These are phyloP conservation scores for Diogma glabrata DNA, from an alignment of 2,888 invertebrate species.

Conservation along the genomic window DNA sequence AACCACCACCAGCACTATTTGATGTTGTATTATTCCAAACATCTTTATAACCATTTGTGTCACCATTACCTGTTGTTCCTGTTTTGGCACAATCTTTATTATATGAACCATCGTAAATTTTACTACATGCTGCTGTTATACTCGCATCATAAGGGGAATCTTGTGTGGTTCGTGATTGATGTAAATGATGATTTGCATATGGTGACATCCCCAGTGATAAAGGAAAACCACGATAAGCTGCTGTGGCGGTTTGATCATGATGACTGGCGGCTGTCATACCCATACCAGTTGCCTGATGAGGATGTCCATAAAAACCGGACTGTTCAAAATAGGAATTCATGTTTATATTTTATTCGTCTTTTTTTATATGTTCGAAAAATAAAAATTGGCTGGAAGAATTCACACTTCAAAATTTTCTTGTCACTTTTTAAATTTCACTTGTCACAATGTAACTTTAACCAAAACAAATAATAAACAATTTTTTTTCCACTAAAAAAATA, in stretches of 20 bases:
- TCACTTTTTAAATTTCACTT: neutral
- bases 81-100: constrained; percentile 69
- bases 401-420: constrained; percentile 3
- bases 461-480: too few species aligned
- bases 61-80: constrained; percentile 41
- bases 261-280: constrained; percentile 53
- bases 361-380: neutral
- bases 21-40: constrained; percentile 35
- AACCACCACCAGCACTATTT: constrained; percentile 39
- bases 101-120: constrained; percentile 41
- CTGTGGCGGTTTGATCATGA: constrained; percentile 57
- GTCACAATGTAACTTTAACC: too few species aligned
- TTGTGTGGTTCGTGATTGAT: constrained; percentile 67
- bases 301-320: constrained; percentile 90
- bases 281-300: constrained; percentile 63
- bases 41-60: constrained; percentile 45
- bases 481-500: too few species aligned
- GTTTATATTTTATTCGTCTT: neutral
- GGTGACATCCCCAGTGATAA: constrained; percentile 76
- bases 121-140: constrained; percentile 73
- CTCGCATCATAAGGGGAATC: constrained; percentile 87
- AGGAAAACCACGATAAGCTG: constrained; percentile 71
- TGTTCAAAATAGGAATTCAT: constrained; percentile 97
- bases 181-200: constrained; percentile 66
- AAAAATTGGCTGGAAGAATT: constrained; percentile 9